Percentiles rank a stretch among this genome's conserved stretches.
phyloP scores from a whole-genome alignment of 2,888 invertebrate species.

The Odontocolon sp. region DNA sequence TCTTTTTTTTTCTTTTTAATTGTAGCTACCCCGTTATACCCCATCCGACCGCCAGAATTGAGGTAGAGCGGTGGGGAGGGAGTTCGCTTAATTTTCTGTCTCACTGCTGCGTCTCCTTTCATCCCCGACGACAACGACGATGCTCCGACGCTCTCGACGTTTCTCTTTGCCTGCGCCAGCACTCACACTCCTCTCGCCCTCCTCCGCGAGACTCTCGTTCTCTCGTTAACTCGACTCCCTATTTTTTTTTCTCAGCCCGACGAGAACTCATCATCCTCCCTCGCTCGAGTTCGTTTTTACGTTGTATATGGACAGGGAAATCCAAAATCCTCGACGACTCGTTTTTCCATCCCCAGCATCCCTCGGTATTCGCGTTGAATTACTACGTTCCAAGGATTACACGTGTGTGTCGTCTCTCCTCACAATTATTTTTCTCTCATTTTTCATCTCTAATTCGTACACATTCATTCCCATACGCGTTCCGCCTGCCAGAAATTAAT shows the following conservation, averaged over 20 bases:
- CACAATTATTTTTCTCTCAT: constrained; percentile 6
- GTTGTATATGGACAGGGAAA: constrained; percentile 19
- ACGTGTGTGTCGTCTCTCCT: constrained; percentile 1
- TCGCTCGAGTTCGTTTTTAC: background rate
- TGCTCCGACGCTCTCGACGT: constrained; percentile 4
- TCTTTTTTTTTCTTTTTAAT: constrained; percentile 27
- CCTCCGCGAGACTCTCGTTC: constrained; percentile 13
- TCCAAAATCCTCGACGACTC: constrained; percentile 27
- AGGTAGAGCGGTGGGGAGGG: constrained; percentile 16
- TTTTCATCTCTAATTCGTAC: background rate
- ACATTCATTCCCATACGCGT: background rate
- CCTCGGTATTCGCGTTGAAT: constrained; percentile 32
- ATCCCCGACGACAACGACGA: constrained; percentile 15
- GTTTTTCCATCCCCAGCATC: background rate
- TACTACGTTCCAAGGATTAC: constrained; percentile 40
- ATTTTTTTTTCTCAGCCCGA: constrained; percentile 12
- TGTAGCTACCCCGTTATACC: constrained; percentile 23
- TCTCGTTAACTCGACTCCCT: constrained; percentile 37
- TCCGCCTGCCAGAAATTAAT: background rate
- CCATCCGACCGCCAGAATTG: background rate
- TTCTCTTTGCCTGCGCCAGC: constrained; percentile 14
- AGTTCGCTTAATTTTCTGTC: constrained; percentile 42
- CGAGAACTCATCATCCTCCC: constrained; percentile 27
- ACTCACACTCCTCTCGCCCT: constrained; percentile 3
- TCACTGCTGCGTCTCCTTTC: constrained; percentile 14